phyloP scores from a whole-genome alignment of 2,113 vertebrate genomes.

The Aix galericulata region DNA sequence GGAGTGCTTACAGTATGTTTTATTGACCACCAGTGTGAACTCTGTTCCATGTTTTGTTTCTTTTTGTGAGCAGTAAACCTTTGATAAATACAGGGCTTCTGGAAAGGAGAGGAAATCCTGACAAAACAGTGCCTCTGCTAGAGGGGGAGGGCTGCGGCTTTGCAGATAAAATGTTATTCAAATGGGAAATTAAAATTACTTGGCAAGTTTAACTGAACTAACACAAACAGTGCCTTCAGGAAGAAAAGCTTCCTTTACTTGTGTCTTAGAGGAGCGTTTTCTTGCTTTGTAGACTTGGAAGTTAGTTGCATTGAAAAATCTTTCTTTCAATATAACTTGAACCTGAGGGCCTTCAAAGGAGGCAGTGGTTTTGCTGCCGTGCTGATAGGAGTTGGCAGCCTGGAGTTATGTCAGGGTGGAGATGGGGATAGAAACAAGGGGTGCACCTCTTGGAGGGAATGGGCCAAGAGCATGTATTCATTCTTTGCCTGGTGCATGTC shows the following conservation, averaged over 20 bases:
- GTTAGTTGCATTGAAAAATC: background rate
- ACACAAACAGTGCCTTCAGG: background rate
- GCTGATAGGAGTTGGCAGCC: background rate
- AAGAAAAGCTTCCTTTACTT: background rate
- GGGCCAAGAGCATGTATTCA: background rate
- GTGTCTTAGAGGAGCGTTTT: background rate
- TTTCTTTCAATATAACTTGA: background rate
- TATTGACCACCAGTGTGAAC: background rate
- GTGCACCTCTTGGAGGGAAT: background rate
- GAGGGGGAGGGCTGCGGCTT: background rate
- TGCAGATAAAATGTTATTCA: slow-evolving; percentile 15
- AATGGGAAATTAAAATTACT: background rate
- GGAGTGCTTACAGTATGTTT: background rate
- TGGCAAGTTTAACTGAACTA: background rate
- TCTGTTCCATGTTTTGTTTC: slow-evolving; percentile 15
- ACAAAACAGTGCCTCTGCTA: slow-evolving; percentile 7
- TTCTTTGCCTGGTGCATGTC: slow-evolving; percentile 43
- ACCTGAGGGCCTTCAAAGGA: background rate
- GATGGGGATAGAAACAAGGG: background rate
- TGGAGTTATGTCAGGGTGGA: background rate
- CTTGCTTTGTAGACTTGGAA: background rate
- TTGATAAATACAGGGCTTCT: slow-evolving; percentile 8
- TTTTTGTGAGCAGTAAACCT: background rate
- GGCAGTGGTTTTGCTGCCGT: background rate
- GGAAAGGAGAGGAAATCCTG: slow-evolving; percentile 56